Conservation (phyloP, 2,797 vertebrate genomes). For the Gymnoscopelus microlampas region DNA sequence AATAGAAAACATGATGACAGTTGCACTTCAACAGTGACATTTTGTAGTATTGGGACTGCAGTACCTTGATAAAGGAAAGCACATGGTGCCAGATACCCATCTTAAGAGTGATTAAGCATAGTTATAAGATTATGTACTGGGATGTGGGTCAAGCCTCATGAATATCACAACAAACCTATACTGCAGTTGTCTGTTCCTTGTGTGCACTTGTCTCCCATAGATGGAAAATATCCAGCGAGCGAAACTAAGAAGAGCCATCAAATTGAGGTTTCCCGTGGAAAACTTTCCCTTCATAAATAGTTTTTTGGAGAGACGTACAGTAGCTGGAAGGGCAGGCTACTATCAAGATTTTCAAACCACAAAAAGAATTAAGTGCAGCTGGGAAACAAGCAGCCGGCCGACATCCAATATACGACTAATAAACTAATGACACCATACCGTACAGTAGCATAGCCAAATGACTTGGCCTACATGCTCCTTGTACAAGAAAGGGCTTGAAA, state of each 20-base stretch:
- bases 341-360: background rate
- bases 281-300: background rate
- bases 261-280: background rate
- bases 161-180: too few relatives aligned
- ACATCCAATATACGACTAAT: background rate
- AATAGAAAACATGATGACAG: too few relatives aligned
- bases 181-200: slow-evolving; percentile 13
- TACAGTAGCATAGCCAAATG: background rate
- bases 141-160: too few relatives aligned
- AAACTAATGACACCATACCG: background rate
- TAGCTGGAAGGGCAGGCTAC: background rate
- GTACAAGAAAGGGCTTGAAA: slow-evolving; percentile 3
- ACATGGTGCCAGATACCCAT: too few relatives aligned
- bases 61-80: too few relatives aligned
- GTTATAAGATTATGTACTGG: background rate
- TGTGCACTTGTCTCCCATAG: background rate
- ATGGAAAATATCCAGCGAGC: slow-evolving; percentile 10
- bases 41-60: too few relatives aligned
- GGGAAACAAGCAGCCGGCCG: background rate
- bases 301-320: background rate
- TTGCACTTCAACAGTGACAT: too few relatives aligned
- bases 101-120: too few relatives aligned
- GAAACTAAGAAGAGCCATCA: slow-evolving; percentile 1
- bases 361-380: background rate
- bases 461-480: background rate